Percentiles rank a stretch among this genome's conserved stretches.
Conservation (phyloP, 2,113 vertebrate genomes). For the Tinamus guttatus region DNA sequence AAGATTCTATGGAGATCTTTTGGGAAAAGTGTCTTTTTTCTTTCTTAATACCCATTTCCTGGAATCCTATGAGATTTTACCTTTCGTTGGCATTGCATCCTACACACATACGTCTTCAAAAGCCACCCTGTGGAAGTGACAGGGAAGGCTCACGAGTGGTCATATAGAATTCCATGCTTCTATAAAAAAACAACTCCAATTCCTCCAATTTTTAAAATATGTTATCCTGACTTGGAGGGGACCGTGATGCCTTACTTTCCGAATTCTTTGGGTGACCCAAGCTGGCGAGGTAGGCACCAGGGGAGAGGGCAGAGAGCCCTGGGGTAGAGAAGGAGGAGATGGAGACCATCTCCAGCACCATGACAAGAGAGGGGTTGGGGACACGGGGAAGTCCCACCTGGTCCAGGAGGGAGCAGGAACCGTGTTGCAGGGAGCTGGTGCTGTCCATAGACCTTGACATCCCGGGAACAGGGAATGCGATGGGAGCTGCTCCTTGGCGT, state of each 20-base stretch:
- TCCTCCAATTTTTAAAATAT: neutral
- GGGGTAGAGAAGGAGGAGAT: neutral
- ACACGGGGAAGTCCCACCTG: neutral
- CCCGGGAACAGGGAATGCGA: neutral
- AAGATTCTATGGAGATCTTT: neutral
- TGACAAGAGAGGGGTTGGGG: neutral
- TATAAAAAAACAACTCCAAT: neutral
- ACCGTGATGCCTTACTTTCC: neutral
- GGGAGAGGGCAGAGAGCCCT: neutral
- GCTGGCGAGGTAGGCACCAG: no score
- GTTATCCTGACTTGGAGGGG: neutral
- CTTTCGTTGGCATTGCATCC: neutral
- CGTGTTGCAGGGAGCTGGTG: rapidly evolving
- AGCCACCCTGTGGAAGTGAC: no score
- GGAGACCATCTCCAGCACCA: neutral
- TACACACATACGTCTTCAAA: neutral
- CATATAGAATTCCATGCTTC: neutral
- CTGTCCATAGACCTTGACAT: neutral
- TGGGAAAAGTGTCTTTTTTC: neutral
- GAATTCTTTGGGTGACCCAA: no score
- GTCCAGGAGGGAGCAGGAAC: neutral
- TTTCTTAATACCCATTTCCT: neutral
- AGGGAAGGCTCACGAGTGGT: neutral
- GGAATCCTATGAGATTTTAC: neutral
- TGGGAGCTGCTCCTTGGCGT: neutral